These are phyloP conservation scores for Muntiacus reevesi DNA, from an alignment of 2,113 vertebrate species.

Conservation along the genomic window DNA sequence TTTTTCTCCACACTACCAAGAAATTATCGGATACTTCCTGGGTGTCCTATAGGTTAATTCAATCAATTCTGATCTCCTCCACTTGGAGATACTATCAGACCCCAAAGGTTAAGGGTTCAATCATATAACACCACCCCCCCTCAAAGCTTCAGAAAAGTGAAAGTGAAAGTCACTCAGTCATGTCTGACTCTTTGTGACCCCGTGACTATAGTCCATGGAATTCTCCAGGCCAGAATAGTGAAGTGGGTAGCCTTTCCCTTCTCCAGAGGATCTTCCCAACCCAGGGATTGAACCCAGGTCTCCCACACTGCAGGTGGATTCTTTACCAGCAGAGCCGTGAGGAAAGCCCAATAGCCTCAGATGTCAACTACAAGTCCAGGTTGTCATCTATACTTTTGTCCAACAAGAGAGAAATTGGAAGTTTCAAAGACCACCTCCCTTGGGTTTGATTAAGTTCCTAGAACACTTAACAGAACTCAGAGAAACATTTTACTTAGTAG, in stretches of 20 bases:
- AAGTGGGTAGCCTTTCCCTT: neutral
- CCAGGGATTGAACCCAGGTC: neutral
- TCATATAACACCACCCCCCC: accelerated
- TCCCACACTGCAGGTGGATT: neutral
- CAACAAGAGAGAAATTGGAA: neutral
- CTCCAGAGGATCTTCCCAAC: neutral
- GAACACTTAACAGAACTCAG: neutral
- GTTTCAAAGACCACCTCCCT: neutral
- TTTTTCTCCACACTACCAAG: neutral
- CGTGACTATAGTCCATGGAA: neutral
- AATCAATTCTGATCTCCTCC: neutral
- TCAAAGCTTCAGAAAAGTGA: neutral
- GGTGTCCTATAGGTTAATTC: neutral
- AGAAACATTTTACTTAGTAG: neutral
- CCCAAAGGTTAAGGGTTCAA: neutral
- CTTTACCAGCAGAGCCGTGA: neutral
- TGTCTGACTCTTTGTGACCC: neutral
- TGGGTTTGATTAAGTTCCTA: neutral
- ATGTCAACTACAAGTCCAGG: neutral
- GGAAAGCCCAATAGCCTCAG: neutral
- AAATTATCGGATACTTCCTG: neutral
- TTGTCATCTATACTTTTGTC: neutral
- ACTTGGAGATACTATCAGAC: neutral
- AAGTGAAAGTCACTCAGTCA: neutral
- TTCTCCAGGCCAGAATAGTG: neutral